Evolutionary conservation across 1,140 invertebrate species (phyloP), one percentile per base, ranked within the genome.

Genomic region (Marisa cornuarietis): DNA sequence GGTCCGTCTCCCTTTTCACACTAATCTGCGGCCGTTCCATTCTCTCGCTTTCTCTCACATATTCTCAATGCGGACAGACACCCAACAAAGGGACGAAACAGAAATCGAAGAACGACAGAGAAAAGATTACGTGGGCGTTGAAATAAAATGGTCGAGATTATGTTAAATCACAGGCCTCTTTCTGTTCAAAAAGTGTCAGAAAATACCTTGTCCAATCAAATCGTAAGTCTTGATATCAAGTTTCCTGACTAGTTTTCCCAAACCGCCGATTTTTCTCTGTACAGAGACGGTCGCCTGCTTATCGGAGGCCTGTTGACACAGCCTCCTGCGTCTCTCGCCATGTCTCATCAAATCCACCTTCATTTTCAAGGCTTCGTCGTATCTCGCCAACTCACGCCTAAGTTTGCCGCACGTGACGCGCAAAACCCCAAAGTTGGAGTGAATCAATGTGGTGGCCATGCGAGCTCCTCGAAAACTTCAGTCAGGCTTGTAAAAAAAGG

Each of bases 381-480:
- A 68, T 68, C 65, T 68, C 65, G 65, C 65, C 65, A 68, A 68
- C 22, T 68, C 65, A 68, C 65, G 65, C 65, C 13, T 68, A 31
- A 31, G n/a, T 31, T 68, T 31, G 22, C 65, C 65, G 22, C 65
- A n/a, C n/a, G n/a, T 24, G 26, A 68, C 26, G 65, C 22, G n/a
- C 65, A 68, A 68, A 31, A 13, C 65, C 26, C n/a, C 22, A 68
- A n/a, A 68, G 65, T 11, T n/a, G 13, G 65, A n/a, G 65, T 22
- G 26, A 31, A 68, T 68, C 65, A 68, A 68, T 31, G 11, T n/a
- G 26, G 3, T 13, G 26, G 26, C 65, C 11, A 31, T 24, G 65
- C 11, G 11, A 24, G 26, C 6, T 68, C 26, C 13, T 22, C 11
- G 3, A 68, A 68, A 68, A 13, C n/a, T 31, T 16, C 22, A 68